Evolutionary conservation across 2,888 invertebrate species (phyloP).

Genomic region (Thelaira solivaga): DNA sequence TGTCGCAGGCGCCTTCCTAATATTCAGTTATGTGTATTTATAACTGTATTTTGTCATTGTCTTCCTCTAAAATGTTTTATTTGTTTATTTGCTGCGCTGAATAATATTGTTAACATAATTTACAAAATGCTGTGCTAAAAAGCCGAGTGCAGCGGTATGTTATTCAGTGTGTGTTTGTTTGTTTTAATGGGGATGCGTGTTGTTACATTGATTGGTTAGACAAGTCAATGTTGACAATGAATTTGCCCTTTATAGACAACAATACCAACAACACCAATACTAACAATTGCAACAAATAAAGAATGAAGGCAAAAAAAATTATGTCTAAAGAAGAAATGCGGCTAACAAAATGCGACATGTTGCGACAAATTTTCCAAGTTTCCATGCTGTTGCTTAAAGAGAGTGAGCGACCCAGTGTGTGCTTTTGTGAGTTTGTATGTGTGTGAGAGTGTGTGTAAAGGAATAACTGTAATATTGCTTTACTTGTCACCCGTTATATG

Average conservation of each 20-base stretch:
- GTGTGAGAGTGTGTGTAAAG: background rate
- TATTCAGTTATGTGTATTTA: background rate
- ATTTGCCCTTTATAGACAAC: conserved; percentile 45
- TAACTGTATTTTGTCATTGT: conserved; percentile 39
- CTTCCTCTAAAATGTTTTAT: conserved; percentile 51
- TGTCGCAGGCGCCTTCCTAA: no score
- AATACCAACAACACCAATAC: conserved; percentile 2
- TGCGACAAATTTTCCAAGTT: conserved; percentile 62
- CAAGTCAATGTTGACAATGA: conserved; percentile 58
- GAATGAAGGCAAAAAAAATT: background rate
- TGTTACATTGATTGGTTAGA: conserved; percentile 58
- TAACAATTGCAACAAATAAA: conserved; percentile 34
- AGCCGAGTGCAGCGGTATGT: background rate
- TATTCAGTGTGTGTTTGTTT: conserved; percentile 7
- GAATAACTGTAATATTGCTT: conserved; percentile 31
- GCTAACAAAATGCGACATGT: conserved; percentile 61
- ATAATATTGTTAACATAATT: conserved; percentile 60
- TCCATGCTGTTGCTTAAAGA: conserved; percentile 17
- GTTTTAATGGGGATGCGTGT: conserved; percentile 51
- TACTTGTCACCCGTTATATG: conserved; percentile 63
- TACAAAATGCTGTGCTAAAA: conserved; percentile 47
- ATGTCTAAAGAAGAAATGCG: conserved; percentile 56
- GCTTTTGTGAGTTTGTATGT: background rate
- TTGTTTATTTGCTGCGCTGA: conserved; percentile 63
- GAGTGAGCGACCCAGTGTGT: background rate